These are phyloP conservation scores for Periophthalmodon schlosseri DNA, from an alignment of 2,113 vertebrate species.

Conservation along the genomic window DNA sequence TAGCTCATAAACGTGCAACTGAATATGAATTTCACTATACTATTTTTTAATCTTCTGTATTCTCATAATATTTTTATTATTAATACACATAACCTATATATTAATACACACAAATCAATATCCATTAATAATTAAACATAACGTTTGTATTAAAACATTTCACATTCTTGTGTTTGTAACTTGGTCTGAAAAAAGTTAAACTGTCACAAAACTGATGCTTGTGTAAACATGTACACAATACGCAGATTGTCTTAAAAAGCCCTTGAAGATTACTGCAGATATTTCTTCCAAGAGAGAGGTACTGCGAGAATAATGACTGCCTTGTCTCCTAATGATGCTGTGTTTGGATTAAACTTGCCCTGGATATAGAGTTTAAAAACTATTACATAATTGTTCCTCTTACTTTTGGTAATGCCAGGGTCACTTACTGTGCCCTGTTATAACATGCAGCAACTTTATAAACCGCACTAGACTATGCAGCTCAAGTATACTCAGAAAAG, in stretches of 20 bases:
- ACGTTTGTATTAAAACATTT: no score
- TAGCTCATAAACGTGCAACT: neutral
- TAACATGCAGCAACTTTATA: neutral
- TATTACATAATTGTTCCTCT: slow-evolving; percentile 26
- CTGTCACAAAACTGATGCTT: neutral
- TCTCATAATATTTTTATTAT: no score
- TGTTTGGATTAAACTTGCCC: slow-evolving; percentile 1
- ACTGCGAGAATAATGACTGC: slow-evolving; percentile 13
- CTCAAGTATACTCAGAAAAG: neutral
- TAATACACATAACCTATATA: no score
- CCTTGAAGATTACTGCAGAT: slow-evolving; percentile 8
- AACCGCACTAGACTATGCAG: neutral
- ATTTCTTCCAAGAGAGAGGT: slow-evolving; percentile 14
- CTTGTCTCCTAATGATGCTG: slow-evolving; percentile 34
- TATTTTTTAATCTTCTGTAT: no score
- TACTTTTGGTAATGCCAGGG: slow-evolving; percentile 1
- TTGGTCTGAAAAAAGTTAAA: neutral
- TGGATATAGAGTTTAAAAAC: slow-evolving; percentile 13
- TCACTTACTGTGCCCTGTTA: slow-evolving; percentile 1
- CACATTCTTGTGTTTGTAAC: neutral
- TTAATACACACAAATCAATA: no score
- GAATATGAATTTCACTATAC: neutral
- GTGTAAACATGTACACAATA: neutral
- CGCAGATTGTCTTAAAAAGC: neutral
- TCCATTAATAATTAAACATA: no score